A percentile compares a stretch with the other conserved stretches of the same genome.
Conservation (phyloP, 2,888 invertebrate species). For the Cyaniris semiargus region DNA sequence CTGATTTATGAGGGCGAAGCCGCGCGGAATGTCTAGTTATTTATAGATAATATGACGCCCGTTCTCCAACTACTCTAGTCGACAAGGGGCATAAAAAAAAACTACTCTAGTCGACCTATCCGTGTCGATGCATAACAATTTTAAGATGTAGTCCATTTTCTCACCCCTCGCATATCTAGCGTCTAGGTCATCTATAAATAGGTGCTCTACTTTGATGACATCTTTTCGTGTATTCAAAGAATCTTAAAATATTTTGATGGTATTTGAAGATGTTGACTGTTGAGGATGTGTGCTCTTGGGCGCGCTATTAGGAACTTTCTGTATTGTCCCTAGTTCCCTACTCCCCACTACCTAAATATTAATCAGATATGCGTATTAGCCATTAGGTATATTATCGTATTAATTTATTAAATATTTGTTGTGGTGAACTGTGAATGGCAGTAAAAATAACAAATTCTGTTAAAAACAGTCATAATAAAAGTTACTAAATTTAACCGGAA, state of each 20-base stretch:
- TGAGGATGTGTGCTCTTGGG: not conserved
- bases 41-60: not conserved
- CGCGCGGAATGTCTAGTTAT: too few relatives aligned
- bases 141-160: not conserved
- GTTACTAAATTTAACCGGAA: too few relatives aligned
- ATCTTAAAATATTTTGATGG: not conserved
- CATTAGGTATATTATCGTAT: too few relatives aligned
- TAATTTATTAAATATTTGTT: too few relatives aligned
- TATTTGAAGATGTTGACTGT: not conserved
- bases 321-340: not conserved
- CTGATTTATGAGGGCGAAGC: too few relatives aligned
- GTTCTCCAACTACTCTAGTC: not conserved
- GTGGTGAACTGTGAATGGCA: too few relatives aligned
- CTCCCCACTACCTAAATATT: not conserved
- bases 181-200: conserved; percentile 18
- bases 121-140: not conserved
- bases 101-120: not conserved
- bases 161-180: not conserved
- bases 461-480: too few relatives aligned
- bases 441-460: too few relatives aligned
- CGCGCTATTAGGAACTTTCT: not conserved
- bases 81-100: too few relatives aligned
- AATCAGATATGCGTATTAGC: not conserved
- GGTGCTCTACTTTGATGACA: not conserved
- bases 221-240: not conserved